These are phyloP conservation scores for Cyphomyrus plagiostoma DNA, from an alignment of 2,113 vertebrate species.

Conservation along the genomic window DNA sequence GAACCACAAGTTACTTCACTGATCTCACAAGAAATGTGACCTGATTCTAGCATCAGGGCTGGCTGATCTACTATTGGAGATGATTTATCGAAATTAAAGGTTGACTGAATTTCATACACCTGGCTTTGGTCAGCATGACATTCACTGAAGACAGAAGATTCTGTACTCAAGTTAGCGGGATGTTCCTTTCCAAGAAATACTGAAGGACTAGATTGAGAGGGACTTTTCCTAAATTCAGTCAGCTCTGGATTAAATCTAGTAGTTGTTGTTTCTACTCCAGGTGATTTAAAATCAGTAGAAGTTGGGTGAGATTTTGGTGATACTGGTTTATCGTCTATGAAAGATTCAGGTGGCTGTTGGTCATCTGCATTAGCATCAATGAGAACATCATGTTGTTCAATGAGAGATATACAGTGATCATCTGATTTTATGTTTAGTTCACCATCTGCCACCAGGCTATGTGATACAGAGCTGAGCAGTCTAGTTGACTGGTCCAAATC, in stretches of 20 bases:
- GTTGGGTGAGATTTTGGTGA: not conserved
- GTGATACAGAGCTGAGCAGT: not conserved
- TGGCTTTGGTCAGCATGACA: not conserved
- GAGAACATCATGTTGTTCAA: not conserved
- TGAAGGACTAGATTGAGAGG: not conserved
- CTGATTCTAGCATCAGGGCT: not conserved
- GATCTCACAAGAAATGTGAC: not conserved
- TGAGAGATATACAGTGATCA: not conserved
- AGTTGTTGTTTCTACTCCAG: conserved; percentile 19
- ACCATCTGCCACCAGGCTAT: not conserved
- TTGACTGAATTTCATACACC: not conserved
- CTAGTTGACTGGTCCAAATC: not conserved
- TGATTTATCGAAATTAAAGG: not conserved
- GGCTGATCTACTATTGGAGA: not conserved
- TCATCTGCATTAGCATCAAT: not conserved
- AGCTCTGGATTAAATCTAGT: not conserved
- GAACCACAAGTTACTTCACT: not conserved
- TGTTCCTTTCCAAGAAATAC: not conserved
- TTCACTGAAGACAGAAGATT: not conserved
- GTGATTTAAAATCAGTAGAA: conserved; percentile 42
- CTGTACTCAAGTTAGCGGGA: not conserved
- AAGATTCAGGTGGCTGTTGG: not conserved
- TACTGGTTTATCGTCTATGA: not conserved
- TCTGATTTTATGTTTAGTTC: not conserved
- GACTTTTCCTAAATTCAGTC: not conserved